Evolutionary conservation across 2,888 invertebrate genomes (phyloP), one percentile per base, ranked within the genome.

Genomic region (Hydrotaea cyrtoneurina): DNA sequence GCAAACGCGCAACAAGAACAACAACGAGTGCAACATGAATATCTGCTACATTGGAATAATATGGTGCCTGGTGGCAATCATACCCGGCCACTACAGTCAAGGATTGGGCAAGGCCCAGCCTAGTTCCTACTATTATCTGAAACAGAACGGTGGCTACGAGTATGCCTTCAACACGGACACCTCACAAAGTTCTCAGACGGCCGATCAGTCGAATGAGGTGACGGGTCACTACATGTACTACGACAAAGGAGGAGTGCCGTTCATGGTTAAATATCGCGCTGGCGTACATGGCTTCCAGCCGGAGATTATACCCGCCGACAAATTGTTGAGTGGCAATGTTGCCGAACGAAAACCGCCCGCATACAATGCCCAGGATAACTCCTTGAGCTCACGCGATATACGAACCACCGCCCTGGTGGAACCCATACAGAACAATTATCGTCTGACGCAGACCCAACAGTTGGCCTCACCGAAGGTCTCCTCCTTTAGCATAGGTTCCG

Each of bases 91-190:
- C 11, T 1, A 43, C 43, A 43, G 59, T 59, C 55, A 83, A 76
- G 66, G 69, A 73, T 71, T 80, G 23, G 73, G 46, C 10, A 82
- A 82, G 75, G 66, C 85, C 0, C 82, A 80, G 13, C 76, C 85
- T 23, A 85, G 62, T 15, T 82, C 85, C 4, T 85, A 85, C 53
- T 85, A 80, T 74, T 77, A 77, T 74, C 77, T 85, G 26, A 85
- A 85, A 57, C 82, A 77, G 72, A 91, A 93, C 87, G 93, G 93
- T 15, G 90, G 88, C 7, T 90, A 90, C 76, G 90, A 89, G 64
- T 91, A 90, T 83, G 90, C 91, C 31, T 91, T 90, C 85, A 91
- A 93, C 83, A 93, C 92, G 0, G 92, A 92, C n/a, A 89, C 88
- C 17, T 71, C 87, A 77, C 90, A 89, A 73, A 91, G 90, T 19